phyloP scores from a whole-genome alignment of 2,797 vertebrate genomes.

The Micropoecilia bifurca region DNA sequence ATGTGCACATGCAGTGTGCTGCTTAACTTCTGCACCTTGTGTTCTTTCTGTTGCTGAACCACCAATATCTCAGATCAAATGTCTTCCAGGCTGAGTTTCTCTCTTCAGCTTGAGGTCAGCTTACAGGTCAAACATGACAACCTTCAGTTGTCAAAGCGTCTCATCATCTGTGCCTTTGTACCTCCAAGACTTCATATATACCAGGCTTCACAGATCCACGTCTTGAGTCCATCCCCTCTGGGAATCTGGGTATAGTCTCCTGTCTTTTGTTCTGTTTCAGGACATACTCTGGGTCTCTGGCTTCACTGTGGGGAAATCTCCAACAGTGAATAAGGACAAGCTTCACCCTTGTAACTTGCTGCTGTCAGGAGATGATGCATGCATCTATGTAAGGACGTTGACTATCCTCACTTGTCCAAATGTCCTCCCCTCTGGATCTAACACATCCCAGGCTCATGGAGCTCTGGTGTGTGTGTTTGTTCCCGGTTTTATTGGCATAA shows the following conservation, averaged over 20 bases:
- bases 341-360: constrained; percentile 77
- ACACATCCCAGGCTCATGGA: not conserved
- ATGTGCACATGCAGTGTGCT: too few relatives aligned
- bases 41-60: not conserved
- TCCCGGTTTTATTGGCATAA: not conserved
- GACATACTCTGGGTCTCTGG: constrained; percentile 72
- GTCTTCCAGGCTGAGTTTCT: constrained; percentile 29
- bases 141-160: constrained; percentile 52
- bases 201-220: too few relatives aligned
- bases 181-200: constrained; percentile 21
- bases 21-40: too few relatives aligned
- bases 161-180: constrained; percentile 44
- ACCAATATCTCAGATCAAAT: constrained; percentile 26
- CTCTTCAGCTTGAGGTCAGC: constrained; percentile 37
- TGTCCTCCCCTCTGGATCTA: not conserved
- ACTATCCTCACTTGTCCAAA: not conserved
- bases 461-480: not conserved
- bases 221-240: constrained; percentile 37
- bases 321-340: constrained; percentile 71
- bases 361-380: constrained; percentile 66
- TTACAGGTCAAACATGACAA: constrained; percentile 48
- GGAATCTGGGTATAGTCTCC: constrained; percentile 25
- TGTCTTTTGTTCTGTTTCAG: constrained; percentile 56
- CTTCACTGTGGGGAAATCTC: constrained; percentile 76
- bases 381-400: constrained; percentile 72